Conservation (phyloP, 2,113 vertebrate species). For the Oceanites oceanicus region DNA sequence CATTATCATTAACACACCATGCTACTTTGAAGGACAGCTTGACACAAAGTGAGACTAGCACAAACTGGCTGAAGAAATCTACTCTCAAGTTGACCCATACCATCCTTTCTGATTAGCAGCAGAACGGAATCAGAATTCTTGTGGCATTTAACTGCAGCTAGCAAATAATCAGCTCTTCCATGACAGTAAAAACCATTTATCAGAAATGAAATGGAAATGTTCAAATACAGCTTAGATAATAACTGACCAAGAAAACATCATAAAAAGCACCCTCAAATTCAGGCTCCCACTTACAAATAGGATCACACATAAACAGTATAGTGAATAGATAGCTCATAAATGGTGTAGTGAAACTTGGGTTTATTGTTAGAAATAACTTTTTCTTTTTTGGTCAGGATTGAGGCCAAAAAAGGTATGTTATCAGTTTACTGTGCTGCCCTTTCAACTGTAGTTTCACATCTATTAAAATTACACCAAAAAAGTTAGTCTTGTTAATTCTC, state of each 20-base stretch:
- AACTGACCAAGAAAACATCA: not conserved
- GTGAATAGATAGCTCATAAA: not conserved
- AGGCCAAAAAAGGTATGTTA: not conserved
- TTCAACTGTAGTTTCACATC: not conserved
- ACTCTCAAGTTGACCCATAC: not conserved
- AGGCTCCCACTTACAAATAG: not conserved
- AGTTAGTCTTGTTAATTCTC: not conserved
- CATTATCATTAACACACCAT: fast-evolving
- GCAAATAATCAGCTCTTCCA: not conserved
- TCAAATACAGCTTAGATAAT: not conserved
- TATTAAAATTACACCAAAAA: not conserved
- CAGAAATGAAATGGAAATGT: not conserved
- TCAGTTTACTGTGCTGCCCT: not conserved
- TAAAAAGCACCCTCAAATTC: not conserved
- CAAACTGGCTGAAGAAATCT: not conserved
- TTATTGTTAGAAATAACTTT: not conserved
- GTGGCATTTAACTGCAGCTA: not conserved
- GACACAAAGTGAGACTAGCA: not conserved
- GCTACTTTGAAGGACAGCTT: not conserved
- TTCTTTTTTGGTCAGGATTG: not conserved
- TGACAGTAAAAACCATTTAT: not conserved
- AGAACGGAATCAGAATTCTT: not conserved
- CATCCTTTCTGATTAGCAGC: not conserved
- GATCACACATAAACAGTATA: not conserved
- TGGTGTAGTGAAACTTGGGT: not conserved